Evolutionary conservation across 2,113 vertebrate genomes (phyloP).

Genomic region (Charadrius vociferus): DNA sequence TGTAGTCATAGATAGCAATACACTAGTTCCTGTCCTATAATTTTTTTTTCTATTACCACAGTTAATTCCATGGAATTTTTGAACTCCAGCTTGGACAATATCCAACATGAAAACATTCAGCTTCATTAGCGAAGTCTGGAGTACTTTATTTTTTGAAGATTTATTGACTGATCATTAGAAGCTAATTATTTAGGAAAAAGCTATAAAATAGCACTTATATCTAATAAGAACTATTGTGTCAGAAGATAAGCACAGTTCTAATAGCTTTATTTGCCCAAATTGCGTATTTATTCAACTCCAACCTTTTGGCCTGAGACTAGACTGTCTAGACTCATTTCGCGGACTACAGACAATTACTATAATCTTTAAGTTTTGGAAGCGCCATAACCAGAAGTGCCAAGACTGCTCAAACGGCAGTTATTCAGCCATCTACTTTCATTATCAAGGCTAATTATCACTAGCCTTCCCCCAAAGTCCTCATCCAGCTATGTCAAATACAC

Average conservation of each 20-base stretch:
- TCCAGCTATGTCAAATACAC: background rate
- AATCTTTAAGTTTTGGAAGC: constrained; percentile 10
- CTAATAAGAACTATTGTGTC: background rate
- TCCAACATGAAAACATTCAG: background rate
- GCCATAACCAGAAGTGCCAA: background rate
- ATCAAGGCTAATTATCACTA: background rate
- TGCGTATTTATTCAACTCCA: constrained; percentile 19
- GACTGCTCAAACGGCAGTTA: background rate
- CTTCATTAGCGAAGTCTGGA: background rate
- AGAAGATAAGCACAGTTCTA: constrained; percentile 3
- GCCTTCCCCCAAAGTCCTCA: background rate
- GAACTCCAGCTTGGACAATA: background rate
- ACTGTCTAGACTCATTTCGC: constrained; percentile 29
- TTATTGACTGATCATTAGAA: constrained; percentile 26
- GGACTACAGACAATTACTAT: background rate
- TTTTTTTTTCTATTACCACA: background rate
- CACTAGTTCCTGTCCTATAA: background rate
- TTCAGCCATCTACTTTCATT: background rate
- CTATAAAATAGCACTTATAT: constrained; percentile 13
- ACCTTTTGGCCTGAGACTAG: constrained; percentile 16
- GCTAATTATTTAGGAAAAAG: constrained; percentile 34
- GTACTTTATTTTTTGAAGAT: background rate
- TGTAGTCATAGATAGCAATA: background rate
- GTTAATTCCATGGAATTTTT: background rate
- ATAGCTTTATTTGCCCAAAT: constrained; percentile 16